Conservation (phyloP, 2,888 invertebrate species). For the Lamproptera curius region DNA sequence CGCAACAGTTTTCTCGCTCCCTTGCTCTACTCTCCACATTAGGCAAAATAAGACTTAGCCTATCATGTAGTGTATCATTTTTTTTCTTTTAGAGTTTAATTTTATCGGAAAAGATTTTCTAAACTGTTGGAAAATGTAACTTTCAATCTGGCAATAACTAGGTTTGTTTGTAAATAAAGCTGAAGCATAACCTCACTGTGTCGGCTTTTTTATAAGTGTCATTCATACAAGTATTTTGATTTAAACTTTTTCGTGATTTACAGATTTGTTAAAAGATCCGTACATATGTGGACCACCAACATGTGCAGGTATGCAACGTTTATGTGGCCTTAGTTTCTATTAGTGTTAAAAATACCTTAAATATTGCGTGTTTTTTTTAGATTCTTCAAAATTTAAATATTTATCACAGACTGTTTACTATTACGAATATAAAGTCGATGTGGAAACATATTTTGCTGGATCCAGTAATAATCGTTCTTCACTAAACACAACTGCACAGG, state of each 20-base stretch:
- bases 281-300: conserved; percentile 84
- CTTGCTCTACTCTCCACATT: too few relatives aligned
- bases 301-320: conserved; percentile 72
- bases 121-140: neutral
- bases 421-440: conserved; percentile 85
- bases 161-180: conserved; percentile 3
- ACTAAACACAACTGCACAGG: conserved; percentile 79
- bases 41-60: too few relatives aligned
- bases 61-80: too few relatives aligned
- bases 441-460: conserved; percentile 84
- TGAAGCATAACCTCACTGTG: neutral
- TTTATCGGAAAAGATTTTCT: too few relatives aligned
- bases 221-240: neutral
- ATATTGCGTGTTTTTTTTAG: conserved; percentile 46
- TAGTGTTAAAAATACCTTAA: neutral
- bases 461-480: conserved; percentile 85
- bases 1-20: too few relatives aligned
- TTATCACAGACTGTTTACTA: conserved; percentile 77
- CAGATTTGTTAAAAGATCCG: conserved; percentile 86
- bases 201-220: neutral
- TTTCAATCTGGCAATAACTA: too few relatives aligned
- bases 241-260: conserved; percentile 30
- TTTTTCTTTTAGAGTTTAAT: too few relatives aligned
- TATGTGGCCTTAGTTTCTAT: neutral
- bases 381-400: conserved; percentile 81